phyloP scores from a whole-genome alignment of 2,797 vertebrate species.

The Sebastes trivittatus region DNA sequence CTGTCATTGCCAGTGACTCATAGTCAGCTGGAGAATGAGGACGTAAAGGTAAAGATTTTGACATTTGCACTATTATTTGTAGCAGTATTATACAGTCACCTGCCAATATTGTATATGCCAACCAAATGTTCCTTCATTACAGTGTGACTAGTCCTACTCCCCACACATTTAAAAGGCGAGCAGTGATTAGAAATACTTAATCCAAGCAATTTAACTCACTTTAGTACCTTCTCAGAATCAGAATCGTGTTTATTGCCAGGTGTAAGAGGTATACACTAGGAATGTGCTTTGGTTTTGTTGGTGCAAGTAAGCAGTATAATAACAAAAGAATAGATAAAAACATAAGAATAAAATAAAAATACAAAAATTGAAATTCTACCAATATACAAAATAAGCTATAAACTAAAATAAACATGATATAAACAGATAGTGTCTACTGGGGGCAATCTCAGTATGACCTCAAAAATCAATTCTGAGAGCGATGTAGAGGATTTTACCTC shows the following conservation, averaged over 20 bases:
- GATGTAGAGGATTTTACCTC: conserved; percentile 23
- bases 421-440: background rate
- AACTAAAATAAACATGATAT: no score
- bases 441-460: conserved; percentile 16
- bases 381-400: no score
- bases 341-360: no score
- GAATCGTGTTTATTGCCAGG: no score
- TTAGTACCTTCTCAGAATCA: background rate
- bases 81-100: background rate
- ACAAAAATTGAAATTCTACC: no score
- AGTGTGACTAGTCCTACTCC: no score
- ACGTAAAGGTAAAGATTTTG: conserved; percentile 74
- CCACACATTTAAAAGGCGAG: background rate
- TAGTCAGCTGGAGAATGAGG: conserved; percentile 78
- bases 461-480: conserved; percentile 41
- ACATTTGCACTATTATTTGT: background rate
- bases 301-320: no score
- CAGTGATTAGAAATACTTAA: conserved; percentile 8
- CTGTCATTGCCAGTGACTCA: conserved; percentile 77
- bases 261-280: no score
- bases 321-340: no score
- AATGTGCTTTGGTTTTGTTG: no score
- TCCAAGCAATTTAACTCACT: conserved; percentile 20
- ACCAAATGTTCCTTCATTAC: no score
- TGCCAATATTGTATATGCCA: background rate